Conservation (phyloP, 2,888 invertebrate species). For the Cancer borealis region DNA sequence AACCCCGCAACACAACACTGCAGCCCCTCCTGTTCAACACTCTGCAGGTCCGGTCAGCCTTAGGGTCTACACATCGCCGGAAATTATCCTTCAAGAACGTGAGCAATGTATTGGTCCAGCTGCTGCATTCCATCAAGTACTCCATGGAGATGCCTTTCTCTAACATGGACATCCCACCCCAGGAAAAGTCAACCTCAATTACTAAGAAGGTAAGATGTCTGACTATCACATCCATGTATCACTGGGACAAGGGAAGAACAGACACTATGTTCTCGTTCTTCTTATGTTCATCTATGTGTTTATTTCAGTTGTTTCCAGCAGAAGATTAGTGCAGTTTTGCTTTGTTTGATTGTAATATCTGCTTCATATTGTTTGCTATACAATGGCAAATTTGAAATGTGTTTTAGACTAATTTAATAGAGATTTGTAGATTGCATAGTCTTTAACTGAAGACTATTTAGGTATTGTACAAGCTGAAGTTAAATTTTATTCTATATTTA, state of each 20-base stretch:
- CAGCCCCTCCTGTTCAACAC: slow-evolving; percentile 79
- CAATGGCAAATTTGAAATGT: slow-evolving; percentile 30
- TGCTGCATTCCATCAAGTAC: slow-evolving; percentile 94
- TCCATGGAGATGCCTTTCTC: slow-evolving; percentile 96
- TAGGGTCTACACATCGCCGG: slow-evolving; percentile 83
- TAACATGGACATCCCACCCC: slow-evolving; percentile 86
- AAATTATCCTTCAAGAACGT: slow-evolving; percentile 95
- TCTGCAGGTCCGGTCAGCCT: slow-evolving; percentile 85
- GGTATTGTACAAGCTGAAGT: neutral
- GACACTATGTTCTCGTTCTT: neutral
- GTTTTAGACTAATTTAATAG: neutral
- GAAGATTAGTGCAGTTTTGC: slow-evolving; percentile 26
- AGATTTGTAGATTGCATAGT: slow-evolving; percentile 18
- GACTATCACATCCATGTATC: neutral
- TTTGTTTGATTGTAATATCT: slow-evolving; percentile 38
- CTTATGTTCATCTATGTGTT: neutral
- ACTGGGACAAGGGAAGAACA: neutral
- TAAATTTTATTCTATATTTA: neutral
- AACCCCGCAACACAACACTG: slow-evolving; percentile 48
- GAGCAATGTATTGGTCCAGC: slow-evolving; percentile 93
- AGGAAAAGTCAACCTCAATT: slow-evolving; percentile 77
- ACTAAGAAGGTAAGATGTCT: slow-evolving; percentile 78
- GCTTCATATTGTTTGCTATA: slow-evolving; percentile 29
- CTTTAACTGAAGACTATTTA: neutral
- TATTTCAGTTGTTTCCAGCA: slow-evolving; percentile 20